Evolutionary conservation across 2,797 vertebrate species (phyloP).

Genomic region (Enteromius radiatus): DNA sequence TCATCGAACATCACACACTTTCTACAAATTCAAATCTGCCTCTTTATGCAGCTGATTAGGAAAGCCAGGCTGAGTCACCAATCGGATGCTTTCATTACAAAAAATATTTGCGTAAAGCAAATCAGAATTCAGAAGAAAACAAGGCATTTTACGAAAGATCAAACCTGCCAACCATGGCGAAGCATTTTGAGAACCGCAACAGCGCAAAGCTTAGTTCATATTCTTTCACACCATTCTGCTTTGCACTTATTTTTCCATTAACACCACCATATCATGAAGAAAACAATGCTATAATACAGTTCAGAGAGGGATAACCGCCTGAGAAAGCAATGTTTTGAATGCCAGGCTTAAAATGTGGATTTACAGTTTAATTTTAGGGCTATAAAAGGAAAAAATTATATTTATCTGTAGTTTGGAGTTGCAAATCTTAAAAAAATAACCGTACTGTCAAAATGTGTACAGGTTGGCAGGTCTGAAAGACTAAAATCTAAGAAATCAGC

Average conservation of each 20-base stretch:
- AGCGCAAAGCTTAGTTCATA: neutral
- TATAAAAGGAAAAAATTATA: neutral
- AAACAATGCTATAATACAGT: neutral
- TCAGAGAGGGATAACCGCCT: neutral
- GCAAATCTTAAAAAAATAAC: neutral
- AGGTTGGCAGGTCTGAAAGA: constrained; percentile 19
- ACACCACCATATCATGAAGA: neutral
- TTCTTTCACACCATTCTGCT: neutral
- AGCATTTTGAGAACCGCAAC: neutral
- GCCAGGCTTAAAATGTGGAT: neutral
- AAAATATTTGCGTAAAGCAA: neutral
- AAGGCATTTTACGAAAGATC: neutral
- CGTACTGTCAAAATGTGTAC: neutral
- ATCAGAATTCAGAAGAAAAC: neutral
- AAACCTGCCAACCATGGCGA: constrained; percentile 7
- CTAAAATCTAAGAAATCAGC: neutral
- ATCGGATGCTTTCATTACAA: constrained; percentile 8
- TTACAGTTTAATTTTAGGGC: neutral
- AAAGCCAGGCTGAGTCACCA: constrained; percentile 24
- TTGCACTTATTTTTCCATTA: neutral
- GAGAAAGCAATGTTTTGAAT: neutral
- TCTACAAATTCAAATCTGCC: neutral
- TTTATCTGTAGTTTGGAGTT: no score
- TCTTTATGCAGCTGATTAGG: constrained; percentile 31
- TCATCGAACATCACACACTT: neutral